Conservation (phyloP, 2,797 vertebrate species). For the Botia almorhae region DNA sequence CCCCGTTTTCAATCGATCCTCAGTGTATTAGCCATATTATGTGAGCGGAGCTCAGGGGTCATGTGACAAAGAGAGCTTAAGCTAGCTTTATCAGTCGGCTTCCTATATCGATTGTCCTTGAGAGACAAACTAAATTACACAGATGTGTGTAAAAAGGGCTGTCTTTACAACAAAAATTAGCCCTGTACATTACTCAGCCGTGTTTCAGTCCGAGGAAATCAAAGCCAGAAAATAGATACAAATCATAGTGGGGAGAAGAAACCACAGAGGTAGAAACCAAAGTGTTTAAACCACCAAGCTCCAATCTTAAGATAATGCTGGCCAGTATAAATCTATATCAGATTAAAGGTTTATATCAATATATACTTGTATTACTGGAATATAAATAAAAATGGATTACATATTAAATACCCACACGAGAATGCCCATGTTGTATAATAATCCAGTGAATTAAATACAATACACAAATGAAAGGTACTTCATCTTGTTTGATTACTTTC, state of each 20-base stretch:
- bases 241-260: conserved; percentile 48
- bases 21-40: conserved; percentile 59
- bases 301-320: conserved; percentile 18
- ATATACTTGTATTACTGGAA: neutral
- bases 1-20: conserved; percentile 61
- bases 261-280: conserved; percentile 45
- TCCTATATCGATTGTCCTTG: conserved; percentile 62
- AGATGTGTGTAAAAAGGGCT: conserved; percentile 56
- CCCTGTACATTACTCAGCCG: conserved; percentile 47
- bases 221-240: conserved; percentile 41
- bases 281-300: conserved; percentile 33
- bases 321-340: neutral
- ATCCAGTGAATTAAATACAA: neutral
- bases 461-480: neutral
- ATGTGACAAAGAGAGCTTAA: conserved; percentile 61
- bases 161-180: conserved; percentile 55
- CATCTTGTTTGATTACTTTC: neutral
- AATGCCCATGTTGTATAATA: neutral
- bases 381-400: neutral
- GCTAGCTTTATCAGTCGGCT: conserved; percentile 61
- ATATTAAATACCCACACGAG: neutral
- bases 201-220: conserved; percentile 29
- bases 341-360: neutral
- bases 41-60: conserved; percentile 54
- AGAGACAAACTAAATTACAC: conserved; percentile 63